Evolutionary conservation across 2,797 vertebrate species (phyloP).

Genomic region (Melanotaenia maccullochi): DNA sequence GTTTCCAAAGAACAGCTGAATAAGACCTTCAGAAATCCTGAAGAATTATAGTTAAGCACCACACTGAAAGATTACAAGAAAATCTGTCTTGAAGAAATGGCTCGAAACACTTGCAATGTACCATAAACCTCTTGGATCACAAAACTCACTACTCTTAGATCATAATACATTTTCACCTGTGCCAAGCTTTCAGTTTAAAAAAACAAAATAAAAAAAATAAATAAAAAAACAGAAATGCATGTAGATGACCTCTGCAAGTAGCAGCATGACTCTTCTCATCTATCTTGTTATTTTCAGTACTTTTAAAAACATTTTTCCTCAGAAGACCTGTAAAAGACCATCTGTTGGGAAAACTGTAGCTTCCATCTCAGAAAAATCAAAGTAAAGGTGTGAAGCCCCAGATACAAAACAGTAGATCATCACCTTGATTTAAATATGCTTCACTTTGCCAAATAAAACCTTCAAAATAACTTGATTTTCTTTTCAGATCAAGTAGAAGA

Average conservation of each 20-base stretch:
- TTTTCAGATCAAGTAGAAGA: too few species aligned
- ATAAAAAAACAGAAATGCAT: not conserved
- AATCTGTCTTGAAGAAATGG: not conserved
- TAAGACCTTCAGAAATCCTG: too few species aligned
- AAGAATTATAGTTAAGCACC: too few species aligned
- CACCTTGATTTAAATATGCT: not conserved
- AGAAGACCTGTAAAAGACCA: too few species aligned
- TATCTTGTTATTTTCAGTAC: not conserved
- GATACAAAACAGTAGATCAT: not conserved
- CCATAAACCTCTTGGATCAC: too few species aligned
- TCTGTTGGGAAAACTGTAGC: too few species aligned
- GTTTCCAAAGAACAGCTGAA: not conserved
- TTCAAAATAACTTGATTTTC: not conserved
- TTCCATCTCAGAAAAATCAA: not conserved
- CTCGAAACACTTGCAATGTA: too few species aligned
- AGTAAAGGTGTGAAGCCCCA: not conserved
- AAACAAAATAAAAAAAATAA: too few species aligned
- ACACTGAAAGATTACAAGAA: not conserved
- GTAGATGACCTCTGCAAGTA: not conserved
- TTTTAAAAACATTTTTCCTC: not conserved
- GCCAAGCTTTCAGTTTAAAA: too few species aligned
- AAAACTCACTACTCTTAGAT: too few species aligned
- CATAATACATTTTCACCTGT: too few species aligned
- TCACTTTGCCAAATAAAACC: not conserved
- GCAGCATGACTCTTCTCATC: not conserved